These are phyloP conservation scores for Plutomurus gul DNA, from an alignment of 1,140 invertebrate genomes.

Conservation along the genomic window DNA sequence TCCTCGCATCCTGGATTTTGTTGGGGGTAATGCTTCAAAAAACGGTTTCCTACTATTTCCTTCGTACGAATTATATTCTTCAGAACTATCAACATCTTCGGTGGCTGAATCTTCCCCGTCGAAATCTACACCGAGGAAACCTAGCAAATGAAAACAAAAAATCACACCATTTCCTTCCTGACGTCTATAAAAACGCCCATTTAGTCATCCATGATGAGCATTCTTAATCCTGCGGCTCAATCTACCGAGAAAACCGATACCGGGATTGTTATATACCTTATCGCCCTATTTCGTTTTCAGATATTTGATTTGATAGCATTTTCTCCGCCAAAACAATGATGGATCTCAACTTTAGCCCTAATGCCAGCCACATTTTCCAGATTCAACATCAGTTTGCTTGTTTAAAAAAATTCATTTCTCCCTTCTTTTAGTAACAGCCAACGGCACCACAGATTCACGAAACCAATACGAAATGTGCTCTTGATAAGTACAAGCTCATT, in stretches of 20 bases:
- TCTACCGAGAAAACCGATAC: slow-evolving; percentile 11
- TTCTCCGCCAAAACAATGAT: no score
- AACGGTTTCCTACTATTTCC: background rate
- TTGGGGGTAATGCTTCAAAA: slow-evolving; percentile 17
- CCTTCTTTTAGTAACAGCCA: no score
- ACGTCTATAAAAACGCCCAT: slow-evolving; percentile 31
- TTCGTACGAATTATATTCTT: slow-evolving; percentile 13
- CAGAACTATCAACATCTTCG: slow-evolving; percentile 19
- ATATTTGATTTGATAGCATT: no score
- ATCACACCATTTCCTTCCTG: slow-evolving; percentile 18
- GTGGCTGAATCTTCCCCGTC: background rate
- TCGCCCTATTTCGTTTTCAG: slow-evolving; percentile 3
- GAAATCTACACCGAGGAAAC: slow-evolving; percentile 17
- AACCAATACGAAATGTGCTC: no score
- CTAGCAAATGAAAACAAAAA: slow-evolving; percentile 25
- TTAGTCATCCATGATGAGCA: slow-evolving; percentile 34
- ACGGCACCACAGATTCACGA: no score
- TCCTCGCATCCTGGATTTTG: slow-evolving; percentile 4
- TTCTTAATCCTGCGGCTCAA: slow-evolving; percentile 35
- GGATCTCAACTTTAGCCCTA: background rate
- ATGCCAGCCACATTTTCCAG: no score
- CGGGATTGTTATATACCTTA: background rate
- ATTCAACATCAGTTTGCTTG: no score
- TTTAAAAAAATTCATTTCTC: no score
- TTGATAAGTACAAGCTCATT: no score